These are phyloP conservation scores for Cryptosula pallasiana DNA, from an alignment of 2,888 invertebrate species.

Conservation along the genomic window DNA sequence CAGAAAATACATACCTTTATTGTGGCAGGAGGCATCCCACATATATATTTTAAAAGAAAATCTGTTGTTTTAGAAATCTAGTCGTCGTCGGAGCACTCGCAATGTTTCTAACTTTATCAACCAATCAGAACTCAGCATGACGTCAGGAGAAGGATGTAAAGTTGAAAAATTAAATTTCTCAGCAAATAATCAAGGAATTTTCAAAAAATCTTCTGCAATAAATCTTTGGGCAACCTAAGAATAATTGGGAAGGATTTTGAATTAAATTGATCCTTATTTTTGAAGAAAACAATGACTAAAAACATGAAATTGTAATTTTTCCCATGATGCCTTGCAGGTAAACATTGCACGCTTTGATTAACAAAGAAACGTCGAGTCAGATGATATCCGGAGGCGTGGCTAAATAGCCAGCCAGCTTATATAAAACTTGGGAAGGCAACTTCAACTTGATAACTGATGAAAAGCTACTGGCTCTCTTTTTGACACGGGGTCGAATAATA, in stretches of 20 bases:
- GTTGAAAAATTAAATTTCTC: constrained; percentile 10
- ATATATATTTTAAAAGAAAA: neutral
- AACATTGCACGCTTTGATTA: neutral
- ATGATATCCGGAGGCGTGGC: neutral
- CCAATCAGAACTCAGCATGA: neutral
- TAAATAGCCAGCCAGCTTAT: neutral
- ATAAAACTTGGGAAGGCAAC: neutral
- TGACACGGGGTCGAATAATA: too few relatives aligned
- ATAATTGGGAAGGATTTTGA: constrained; percentile 6
- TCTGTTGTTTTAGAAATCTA: neutral
- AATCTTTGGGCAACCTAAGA: too few relatives aligned
- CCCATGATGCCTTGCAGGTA: constrained; percentile 4
- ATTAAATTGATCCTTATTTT: neutral
- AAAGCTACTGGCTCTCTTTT: too few relatives aligned
- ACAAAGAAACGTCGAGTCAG: neutral
- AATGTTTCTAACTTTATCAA: neutral
- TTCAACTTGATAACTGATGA: too few relatives aligned
- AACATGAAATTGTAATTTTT: neutral
- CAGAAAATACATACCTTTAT: neutral
- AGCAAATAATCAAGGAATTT: neutral
- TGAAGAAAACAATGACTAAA: neutral
- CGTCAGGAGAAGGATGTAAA: constrained; percentile 17
- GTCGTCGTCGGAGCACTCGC: neutral
- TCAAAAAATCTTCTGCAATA: neutral
- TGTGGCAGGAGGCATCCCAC: neutral